Conservation (phyloP, 2,113 vertebrate genomes). For the Genyomyrus donnyi region DNA sequence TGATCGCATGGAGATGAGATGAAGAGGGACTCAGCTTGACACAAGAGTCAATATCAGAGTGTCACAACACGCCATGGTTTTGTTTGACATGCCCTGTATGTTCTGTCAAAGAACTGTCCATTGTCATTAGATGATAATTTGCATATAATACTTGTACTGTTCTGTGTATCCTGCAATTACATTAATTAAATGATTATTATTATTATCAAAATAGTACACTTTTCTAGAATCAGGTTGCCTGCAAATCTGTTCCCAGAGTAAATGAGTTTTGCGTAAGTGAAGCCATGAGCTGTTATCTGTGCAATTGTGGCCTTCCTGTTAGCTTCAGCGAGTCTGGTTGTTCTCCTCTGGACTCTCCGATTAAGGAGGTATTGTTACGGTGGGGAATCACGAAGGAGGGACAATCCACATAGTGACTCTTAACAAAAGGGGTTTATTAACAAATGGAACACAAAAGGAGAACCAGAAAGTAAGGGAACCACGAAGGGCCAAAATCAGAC, state of each 20-base stretch:
- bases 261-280: background rate
- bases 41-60: background rate
- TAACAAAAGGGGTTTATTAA: no score
- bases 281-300: background rate
- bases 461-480: no score
- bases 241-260: background rate
- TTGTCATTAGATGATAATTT: background rate
- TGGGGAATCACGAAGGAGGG: no score
- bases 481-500: no score
- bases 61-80: background rate
- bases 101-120: background rate
- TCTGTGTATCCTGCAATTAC: background rate
- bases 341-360: no score
- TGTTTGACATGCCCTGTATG: background rate
- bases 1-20: background rate
- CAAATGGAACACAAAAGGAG: no score
- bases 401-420: no score
- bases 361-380: no score
- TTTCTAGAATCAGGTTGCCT: background rate
- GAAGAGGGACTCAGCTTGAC: background rate
- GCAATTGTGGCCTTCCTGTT: no score
- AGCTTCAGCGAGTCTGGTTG: no score
- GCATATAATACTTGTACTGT: background rate
- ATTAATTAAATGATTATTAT: background rate
- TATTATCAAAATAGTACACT: background rate